Conservation (phyloP, 2,797 vertebrate species). For the Botia kubotai region DNA sequence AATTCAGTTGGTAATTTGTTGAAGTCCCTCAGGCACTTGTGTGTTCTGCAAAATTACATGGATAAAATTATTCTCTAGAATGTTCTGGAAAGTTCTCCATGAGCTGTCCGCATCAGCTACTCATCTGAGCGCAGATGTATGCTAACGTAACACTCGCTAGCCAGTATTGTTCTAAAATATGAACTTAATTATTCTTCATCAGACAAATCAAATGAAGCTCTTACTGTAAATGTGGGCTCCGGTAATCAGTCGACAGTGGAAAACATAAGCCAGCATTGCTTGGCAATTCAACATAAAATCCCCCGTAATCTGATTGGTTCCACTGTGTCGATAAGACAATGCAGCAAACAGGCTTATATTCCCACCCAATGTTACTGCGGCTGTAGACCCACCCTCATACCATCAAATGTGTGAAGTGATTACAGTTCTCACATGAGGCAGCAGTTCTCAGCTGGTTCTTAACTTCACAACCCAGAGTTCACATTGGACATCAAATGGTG, state of each 20-base stretch:
- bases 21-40: constrained; percentile 19
- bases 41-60: neutral
- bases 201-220: constrained; percentile 26
- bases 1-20: constrained; percentile 4
- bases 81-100: constrained; percentile 3
- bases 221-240: constrained; percentile 31
- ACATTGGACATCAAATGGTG: too few species aligned
- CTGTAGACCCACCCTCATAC: constrained; percentile 39
- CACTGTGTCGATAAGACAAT: constrained; percentile 52
- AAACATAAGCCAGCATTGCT: constrained; percentile 31
- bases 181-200: constrained; percentile 32
- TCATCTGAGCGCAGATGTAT: neutral
- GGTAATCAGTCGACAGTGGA: constrained; percentile 19
- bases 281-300: constrained; percentile 51
- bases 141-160: neutral
- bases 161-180: constrained; percentile 25
- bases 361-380: constrained; percentile 49
- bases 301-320: constrained; percentile 53
- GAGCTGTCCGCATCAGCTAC: neutral
- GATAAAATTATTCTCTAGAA: neutral
- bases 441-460: neutral
- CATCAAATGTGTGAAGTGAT: constrained; percentile 4
- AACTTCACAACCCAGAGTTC: too few species aligned
- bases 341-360: constrained; percentile 48
- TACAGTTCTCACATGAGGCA: constrained; percentile 21